Conservation (phyloP, 1,140 invertebrate genomes). For the Diorhabda carinulata region DNA sequence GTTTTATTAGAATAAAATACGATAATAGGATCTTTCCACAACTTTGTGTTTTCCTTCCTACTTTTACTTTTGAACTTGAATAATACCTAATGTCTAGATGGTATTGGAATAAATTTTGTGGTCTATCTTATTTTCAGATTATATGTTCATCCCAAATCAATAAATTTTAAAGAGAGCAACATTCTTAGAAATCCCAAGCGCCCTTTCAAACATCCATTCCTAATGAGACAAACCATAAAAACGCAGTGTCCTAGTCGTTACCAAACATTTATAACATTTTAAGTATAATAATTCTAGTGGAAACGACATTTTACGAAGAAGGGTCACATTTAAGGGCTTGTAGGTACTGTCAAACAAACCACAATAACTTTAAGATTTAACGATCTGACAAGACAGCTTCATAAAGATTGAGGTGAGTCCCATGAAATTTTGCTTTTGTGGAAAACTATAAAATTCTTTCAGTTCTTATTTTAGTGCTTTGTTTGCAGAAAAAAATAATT, state of each 20-base stretch:
- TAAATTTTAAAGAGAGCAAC: constrained; percentile 1
- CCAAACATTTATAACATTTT: constrained; percentile 15
- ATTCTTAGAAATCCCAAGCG: constrained; percentile 1
- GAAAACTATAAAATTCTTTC: not conserved
- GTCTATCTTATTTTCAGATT: not conserved
- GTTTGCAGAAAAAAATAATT: not conserved
- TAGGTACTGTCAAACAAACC: constrained; percentile 31
- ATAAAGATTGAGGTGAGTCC: constrained; percentile 6
- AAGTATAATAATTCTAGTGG: constrained; percentile 22
- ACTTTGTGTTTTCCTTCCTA: too few relatives aligned
- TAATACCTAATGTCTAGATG: too few relatives aligned
- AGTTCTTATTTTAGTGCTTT: not conserved
- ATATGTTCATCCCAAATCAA: not conserved
- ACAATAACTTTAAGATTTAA: constrained; percentile 34
- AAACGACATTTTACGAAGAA: constrained; percentile 23
- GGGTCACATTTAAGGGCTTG: constrained; percentile 19
- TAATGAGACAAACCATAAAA: not conserved
- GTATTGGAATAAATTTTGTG: not conserved
- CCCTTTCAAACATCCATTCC: not conserved
- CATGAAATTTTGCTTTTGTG: not conserved
- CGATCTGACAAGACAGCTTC: constrained; percentile 16
- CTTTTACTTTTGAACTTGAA: too few relatives aligned
- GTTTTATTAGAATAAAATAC: too few relatives aligned
- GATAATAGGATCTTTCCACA: too few relatives aligned
- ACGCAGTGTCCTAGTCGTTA: not conserved